Conservation (phyloP, 2,797 vertebrate species). For the Halcyon chelicuti region DNA sequence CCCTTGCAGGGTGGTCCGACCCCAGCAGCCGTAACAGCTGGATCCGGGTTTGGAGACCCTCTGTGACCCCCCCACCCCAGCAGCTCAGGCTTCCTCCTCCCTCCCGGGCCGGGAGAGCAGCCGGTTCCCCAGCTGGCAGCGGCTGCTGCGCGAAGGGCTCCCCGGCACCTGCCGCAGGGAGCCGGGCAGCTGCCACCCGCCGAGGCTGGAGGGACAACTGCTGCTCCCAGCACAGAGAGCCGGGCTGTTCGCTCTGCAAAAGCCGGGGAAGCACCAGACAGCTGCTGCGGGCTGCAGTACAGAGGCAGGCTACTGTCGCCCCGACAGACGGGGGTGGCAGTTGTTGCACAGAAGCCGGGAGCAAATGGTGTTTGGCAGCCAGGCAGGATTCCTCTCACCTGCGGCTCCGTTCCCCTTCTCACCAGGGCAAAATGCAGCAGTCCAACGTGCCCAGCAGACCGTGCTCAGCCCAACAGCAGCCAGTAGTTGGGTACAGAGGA, state of each 20-base stretch:
- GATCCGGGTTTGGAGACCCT: conserved; percentile 20
- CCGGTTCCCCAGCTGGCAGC: conserved; percentile 56
- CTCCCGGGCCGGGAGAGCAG: conserved; percentile 26
- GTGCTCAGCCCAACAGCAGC: neutral
- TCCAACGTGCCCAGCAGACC: neutral
- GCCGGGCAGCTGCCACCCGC: neutral
- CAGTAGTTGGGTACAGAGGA: neutral
- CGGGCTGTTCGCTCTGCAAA: neutral
- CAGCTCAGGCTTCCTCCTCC: neutral
- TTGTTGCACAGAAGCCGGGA: conserved; percentile 43
- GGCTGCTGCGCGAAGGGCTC: conserved; percentile 20
- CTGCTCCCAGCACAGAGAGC: conserved; percentile 23
- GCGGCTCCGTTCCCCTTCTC: neutral
- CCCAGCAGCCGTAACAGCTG: conserved; percentile 35
- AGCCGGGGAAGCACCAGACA: neutral
- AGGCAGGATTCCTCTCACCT: conserved; percentile 10
- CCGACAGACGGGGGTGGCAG: neutral
- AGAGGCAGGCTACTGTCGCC: neutral
- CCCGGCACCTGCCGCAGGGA: conserved; percentile 48
- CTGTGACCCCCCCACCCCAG: neutral
- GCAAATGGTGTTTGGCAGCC: neutral
- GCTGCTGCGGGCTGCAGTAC: neutral
- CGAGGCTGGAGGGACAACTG: neutral
- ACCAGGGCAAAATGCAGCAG: neutral
- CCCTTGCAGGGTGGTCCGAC: conserved; percentile 22